Evolutionary conservation across 1,140 invertebrate genomes (phyloP), one percentile per base, ranked within the genome.

Genomic region (Caenorhabditis remanei): DNA sequence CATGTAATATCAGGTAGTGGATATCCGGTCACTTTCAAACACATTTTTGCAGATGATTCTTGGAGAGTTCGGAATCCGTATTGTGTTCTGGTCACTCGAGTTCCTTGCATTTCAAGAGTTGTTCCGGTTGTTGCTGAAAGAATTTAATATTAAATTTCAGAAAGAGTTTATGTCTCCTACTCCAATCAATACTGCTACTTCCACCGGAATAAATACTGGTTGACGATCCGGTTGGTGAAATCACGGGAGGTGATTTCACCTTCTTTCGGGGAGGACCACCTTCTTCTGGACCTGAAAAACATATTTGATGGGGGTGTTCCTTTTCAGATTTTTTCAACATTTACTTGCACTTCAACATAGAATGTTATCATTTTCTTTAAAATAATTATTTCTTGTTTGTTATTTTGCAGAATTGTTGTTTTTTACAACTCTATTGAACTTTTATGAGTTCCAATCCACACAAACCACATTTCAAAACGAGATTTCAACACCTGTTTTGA

Each of bases 11-110:
- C 95, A 14, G 97, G 97, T 92, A 97, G 96, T 11, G 98, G 98
- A 93, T 96, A 99, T 85, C 97, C 98, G 92, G 96, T 96, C 87
- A 98, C 96, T 92, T 96, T 95, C 24, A 96, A 94, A 90, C 99
- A 98, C 88, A 99, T 93, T 95, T 98, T 98, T n/a, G 97, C 97
- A 11, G 96, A 96, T 0, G 95, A 96, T 71, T 96, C 96, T 67
- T 94, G 84, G 94, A 95, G 11, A 96, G 96, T 91, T 96, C 95
- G 55, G 95, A 95, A 92, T 96, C 96, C 67, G 95, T 95, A 92
- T 84, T 92, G 91, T 14, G 91, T 92, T 85, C 92, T 86, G 21
- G 91, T 92, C 1, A 92, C 91, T 32, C 91, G 89, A 14, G 91
- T 92, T 82, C 91, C 91, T 86, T 92, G 91, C 91, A 92, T 92